Evolutionary conservation across 1,140 invertebrate species (phyloP), one percentile per base, ranked within the genome.

Genomic region (Heliconius hermathena): DNA sequence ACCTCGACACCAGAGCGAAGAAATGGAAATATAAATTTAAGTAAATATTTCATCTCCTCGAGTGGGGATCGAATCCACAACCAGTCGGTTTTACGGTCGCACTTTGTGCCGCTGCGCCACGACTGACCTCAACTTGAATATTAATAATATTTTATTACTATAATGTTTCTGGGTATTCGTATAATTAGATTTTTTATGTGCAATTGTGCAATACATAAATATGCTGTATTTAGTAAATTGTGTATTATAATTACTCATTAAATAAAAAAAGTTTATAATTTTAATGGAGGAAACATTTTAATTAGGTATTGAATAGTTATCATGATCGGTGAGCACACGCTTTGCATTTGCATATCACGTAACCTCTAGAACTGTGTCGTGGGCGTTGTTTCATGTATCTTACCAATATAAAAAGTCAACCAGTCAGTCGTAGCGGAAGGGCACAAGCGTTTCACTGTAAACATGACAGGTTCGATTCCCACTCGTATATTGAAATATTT

Each of bases 321-420:
- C 60, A 29, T 66, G 9, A 29, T 26, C 11, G 9, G 22, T 66
- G 26, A 66, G 22, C 60, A 66, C 60, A 26, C 60, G 60, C 60
- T 66, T 66, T 29, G 60, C 60, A 66, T 66, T 66, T 29, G 26
- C 22, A 66, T 29, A 66, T 66, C 60, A 66, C 60, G 60, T 66
- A 66, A 66, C 13, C 22, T 29, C 22, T 29, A 13, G 22, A 11
- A 66, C 26, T 26, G 22, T 66, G 9, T 2, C 57, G 57, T 26
- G 57, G 8, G 9, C 22, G 57, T 60, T 13, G 57, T 60, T 60
- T 60, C n/a, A 82, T 80, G 77, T 90, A 11, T 22, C 9, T 60
- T 60, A 26, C 20, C 57, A n/a, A 60, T 22, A 60, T 8, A 22
- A 60, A 60, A 46, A 46, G 13, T 16, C 41, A 13, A 46, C 41